Percentiles rank a stretch among this genome's conserved stretches.
Evolutionary conservation across 2,888 invertebrate species (phyloP).

Genomic region (Heliconius sara): DNA sequence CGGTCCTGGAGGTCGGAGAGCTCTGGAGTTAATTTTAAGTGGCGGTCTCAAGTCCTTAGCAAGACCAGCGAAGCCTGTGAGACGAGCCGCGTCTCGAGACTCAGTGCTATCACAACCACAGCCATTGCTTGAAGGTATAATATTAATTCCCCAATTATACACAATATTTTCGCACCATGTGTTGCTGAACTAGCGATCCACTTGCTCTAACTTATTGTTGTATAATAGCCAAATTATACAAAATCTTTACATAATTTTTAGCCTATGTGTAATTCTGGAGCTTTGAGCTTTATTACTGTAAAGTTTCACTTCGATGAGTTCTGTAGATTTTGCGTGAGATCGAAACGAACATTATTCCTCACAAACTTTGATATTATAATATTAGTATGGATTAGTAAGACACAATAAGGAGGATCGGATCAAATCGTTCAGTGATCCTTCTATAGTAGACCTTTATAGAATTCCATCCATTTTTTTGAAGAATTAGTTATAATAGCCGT

Average conservation of each 20-base stretch:
- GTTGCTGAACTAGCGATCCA: background rate
- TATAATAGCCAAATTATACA: background rate
- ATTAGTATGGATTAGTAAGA: background rate
- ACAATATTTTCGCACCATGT: background rate
- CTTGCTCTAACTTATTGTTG: background rate
- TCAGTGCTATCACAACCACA: conserved; percentile 79
- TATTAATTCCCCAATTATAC: background rate
- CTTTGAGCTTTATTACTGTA: background rate
- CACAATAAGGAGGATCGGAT: background rate
- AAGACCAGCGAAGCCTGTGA: conserved; percentile 73
- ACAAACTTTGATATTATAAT: background rate
- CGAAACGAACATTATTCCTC: background rate
- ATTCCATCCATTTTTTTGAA: background rate
- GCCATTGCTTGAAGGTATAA: conserved; percentile 75
- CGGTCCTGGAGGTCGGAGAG: conserved; percentile 73
- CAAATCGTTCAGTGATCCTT: background rate
- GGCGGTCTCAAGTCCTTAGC: conserved; percentile 77
- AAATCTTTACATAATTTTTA: too few species aligned
- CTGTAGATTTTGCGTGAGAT: background rate
- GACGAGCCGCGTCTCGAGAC: conserved; percentile 77
- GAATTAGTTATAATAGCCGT: background rate
- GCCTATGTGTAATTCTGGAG: background rate
- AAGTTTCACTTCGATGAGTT: background rate
- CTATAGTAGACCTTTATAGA: background rate
- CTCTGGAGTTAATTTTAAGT: conserved; percentile 74